A percentile compares a stretch with the other conserved stretches of the same genome.
phyloP scores from a whole-genome alignment of 30 jellyfish, hydroid and myxozoan genomes.

The Pelagia noctiluca region DNA sequence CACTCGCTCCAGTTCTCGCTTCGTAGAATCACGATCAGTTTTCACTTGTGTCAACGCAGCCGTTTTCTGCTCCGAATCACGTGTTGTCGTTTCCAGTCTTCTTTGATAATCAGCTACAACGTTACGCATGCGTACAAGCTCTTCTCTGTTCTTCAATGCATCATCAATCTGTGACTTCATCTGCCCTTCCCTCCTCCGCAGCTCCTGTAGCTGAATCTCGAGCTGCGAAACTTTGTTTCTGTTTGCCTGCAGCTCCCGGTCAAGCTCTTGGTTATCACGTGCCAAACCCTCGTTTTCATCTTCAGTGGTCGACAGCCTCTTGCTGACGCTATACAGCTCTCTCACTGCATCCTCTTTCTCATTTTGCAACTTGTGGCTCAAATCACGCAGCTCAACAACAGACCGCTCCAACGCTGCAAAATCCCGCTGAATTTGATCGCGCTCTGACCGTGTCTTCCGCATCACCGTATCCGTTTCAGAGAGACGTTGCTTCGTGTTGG shows the following conservation, averaged over 20 bases:
- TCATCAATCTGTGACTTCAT: conserved; percentile 94
- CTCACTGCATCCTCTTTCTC: conserved; percentile 92
- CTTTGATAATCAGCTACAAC: conserved; percentile 84
- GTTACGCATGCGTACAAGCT: conserved; percentile 79
- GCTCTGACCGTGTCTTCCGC: conserved; percentile 79
- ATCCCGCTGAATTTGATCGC: conserved; percentile 86
- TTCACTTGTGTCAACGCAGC: conserved; percentile 59
- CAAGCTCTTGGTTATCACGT: conserved; percentile 86
- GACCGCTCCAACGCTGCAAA: conserved; percentile 76
- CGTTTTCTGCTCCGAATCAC: conserved; percentile 86
- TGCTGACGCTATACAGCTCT: conserved; percentile 78
- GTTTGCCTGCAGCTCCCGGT: conserved; percentile 77
- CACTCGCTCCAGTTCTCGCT: conserved; percentile 85
- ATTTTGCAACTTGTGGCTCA: conserved; percentile 87
- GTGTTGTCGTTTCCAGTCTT: conserved; percentile 71
- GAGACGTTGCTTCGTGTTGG: conserved; percentile 72
- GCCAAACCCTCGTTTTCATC: conserved; percentile 82
- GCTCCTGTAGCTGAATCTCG: conserved; percentile 83
- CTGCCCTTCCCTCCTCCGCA: conserved; percentile 84
- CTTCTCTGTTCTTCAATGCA: conserved; percentile 94
- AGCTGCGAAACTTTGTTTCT: conserved; percentile 67
- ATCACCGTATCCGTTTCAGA: conserved; percentile 72
- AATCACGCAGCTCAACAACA: conserved; percentile 85
- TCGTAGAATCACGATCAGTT: conserved; percentile 79
- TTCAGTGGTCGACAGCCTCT: conserved; percentile 79